Conservation (phyloP, 2,113 vertebrate species). For the Psophia crepitans region DNA sequence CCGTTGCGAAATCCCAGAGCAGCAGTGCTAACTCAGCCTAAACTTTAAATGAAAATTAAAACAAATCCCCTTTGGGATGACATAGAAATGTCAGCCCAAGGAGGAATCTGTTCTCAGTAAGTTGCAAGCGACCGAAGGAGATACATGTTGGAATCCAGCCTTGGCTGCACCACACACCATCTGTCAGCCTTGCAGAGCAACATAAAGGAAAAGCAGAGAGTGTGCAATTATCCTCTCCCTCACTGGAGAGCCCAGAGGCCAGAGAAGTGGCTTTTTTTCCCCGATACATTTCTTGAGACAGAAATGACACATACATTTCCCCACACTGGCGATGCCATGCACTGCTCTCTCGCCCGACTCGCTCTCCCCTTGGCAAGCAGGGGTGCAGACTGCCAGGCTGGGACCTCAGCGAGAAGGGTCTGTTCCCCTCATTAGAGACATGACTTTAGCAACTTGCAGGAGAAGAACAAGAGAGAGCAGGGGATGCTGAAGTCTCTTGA, state of each 20-base stretch:
- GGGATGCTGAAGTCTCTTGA: not conserved
- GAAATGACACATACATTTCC: not conserved
- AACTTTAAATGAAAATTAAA: constrained; percentile 43
- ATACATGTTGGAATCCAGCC: constrained; percentile 35
- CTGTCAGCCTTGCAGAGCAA: constrained; percentile 13
- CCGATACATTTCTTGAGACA: not conserved
- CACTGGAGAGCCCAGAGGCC: not conserved
- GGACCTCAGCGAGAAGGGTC: not conserved
- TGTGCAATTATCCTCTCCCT: not conserved
- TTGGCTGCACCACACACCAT: constrained; percentile 46
- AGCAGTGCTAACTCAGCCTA: not conserved
- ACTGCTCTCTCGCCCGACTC: not conserved
- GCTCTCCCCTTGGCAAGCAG: not conserved
- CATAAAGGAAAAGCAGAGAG: not conserved
- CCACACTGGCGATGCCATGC: fast-evolving
- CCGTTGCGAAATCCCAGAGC: not conserved
- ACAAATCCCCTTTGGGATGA: constrained; percentile 26
- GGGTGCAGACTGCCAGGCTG: not conserved
- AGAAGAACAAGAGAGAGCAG: not conserved
- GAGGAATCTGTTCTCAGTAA: constrained; percentile 51
- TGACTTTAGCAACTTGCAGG: not conserved
- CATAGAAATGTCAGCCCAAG: constrained; percentile 54
- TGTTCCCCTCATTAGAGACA: not conserved
- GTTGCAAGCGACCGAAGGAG: not conserved
- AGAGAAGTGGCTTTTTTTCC: not conserved